Base-by-base conservation (phyloP, 2,888 invertebrate species). In the Unio pictorum region DNA sequence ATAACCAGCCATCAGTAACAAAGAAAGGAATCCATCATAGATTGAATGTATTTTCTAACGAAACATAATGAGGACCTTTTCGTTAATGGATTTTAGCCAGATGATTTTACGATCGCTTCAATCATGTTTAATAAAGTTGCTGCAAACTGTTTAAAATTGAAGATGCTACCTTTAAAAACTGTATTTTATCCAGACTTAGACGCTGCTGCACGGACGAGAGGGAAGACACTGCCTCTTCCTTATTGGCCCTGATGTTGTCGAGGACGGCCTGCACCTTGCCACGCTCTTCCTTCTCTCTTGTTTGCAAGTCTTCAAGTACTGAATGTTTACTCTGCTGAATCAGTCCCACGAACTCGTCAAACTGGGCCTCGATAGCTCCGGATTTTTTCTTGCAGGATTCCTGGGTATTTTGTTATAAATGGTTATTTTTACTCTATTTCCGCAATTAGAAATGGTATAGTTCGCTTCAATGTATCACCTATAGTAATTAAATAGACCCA, bases 311-410 rank as follows among this genome's bases (percentile, higher is more conserved):
- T 26, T 68, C 54, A 8, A 73, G 68, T 28, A 70, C 60, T 5
- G 73, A 70, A 1, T 66, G 63, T n/a, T 73, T 73, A 64, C 70
- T 70, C 55, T 73, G 70, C 28, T 71, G 67, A 23, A 73, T 61
- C 5, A 70, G 56, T 3, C 65, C 66, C 18, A 73, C 71, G 54
- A 55, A 73, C 26, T 70, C 73, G 23, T 73, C 68, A 62, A 73
- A 70, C 58, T 73, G 73, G 6, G 28, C 62, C 55, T 66, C 70
- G 8, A 73, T 66, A 3, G 66, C 26, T 26, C 63, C 63, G 11
- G 66, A 30, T 45, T 70, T 73, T 18, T 66, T 58, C 30, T 66
- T 62, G 20, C 68, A 71, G 59, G 64, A 63, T 45, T 70, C 64
- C 73, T 73, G 59, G 45, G 11, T 45, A 45, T 45, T 45, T 45